Conservation (phyloP, 2,113 vertebrate species). For the Chloroceryle aenea region DNA sequence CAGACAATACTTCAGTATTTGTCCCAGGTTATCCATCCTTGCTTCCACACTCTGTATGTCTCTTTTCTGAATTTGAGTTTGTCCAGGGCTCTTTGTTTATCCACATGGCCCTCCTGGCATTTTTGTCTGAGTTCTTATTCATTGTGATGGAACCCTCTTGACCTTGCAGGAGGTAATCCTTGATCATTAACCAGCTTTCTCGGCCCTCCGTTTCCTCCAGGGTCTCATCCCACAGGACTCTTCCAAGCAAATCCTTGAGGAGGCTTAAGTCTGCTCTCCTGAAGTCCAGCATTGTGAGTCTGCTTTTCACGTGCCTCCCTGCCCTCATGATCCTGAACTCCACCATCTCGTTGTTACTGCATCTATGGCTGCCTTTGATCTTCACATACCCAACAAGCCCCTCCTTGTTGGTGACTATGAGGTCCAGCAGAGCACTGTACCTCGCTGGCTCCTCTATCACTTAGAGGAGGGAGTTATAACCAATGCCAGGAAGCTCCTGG, state of each 20-base stretch:
- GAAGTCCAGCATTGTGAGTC: neutral
- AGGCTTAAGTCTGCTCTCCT: neutral
- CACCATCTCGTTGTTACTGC: neutral
- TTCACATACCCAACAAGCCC: neutral
- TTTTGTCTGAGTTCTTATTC: neutral
- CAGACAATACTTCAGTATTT: no score
- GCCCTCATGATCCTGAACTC: neutral
- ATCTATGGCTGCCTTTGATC: neutral
- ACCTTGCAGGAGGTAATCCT: neutral
- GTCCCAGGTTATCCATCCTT: neutral
- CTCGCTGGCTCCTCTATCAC: neutral
- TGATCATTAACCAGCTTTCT: neutral
- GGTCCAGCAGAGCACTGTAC: neutral
- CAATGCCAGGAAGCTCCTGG: neutral
- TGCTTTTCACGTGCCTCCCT: neutral
- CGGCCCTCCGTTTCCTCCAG: neutral
- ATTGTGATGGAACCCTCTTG: neutral
- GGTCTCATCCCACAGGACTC: neutral
- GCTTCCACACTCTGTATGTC: neutral
- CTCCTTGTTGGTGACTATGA: neutral
- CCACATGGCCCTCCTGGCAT: neutral
- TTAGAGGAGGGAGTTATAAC: neutral
- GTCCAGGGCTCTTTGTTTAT: neutral
- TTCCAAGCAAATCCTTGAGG: neutral
- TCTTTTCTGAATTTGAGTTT: neutral